A percentile compares a stretch with the other conserved stretches of the same genome.
Evolutionary conservation across 2,888 invertebrate species (phyloP).

Genomic region (Elysia crispata): DNA sequence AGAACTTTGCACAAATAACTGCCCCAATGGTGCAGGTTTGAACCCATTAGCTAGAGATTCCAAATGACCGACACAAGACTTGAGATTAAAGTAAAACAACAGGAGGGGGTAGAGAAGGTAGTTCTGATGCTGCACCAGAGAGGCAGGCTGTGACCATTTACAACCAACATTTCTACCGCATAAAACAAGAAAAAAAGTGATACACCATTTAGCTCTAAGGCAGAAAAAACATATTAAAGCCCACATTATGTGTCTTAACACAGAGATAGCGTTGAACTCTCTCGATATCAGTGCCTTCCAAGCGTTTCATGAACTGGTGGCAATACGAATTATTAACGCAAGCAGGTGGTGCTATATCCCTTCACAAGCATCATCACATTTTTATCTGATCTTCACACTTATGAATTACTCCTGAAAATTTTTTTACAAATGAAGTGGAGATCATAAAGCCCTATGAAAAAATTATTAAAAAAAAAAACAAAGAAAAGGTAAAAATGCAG

Average conservation of each 20-base stretch:
- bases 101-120: no score
- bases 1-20: not conserved
- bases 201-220: no score
- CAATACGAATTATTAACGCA: slow-evolving; percentile 36
- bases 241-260: slow-evolving; percentile 49
- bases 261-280: slow-evolving; percentile 51
- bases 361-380: slow-evolving; percentile 42
- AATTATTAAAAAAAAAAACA: not conserved
- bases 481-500: not conserved
- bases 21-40: not conserved
- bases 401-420: no score
- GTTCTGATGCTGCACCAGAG: no score
- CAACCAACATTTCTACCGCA: no score
- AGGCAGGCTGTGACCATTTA: no score
- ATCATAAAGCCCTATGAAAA: no score
- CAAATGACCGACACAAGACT: no score
- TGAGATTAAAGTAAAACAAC: no score
- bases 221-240: not conserved
- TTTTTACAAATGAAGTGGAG: no score
- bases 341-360: slow-evolving; percentile 38
- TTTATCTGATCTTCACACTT: not conserved
- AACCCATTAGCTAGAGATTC: no score
- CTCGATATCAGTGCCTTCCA: slow-evolving; percentile 46
- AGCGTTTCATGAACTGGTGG: slow-evolving; percentile 51
- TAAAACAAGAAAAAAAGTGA: no score